Percentiles rank a stretch among this genome's conserved stretches.
These are phyloP conservation scores for Carollia perspicillata DNA, from an alignment of 2,113 vertebrate species.

Conservation along the genomic window DNA sequence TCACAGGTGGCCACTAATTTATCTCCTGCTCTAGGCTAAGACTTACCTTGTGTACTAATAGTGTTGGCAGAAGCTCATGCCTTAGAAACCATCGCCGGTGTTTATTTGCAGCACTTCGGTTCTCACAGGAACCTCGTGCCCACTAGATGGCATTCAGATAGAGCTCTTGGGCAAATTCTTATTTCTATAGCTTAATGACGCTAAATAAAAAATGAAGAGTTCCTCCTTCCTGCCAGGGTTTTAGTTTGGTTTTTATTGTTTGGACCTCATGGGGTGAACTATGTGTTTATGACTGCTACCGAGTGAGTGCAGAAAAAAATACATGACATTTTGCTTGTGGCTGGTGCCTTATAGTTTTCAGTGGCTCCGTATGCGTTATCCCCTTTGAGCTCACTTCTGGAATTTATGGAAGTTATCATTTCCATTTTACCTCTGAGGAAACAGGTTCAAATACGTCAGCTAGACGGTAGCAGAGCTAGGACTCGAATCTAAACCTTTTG, in stretches of 20 bases:
- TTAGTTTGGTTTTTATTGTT: neutral
- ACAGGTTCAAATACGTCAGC: neutral
- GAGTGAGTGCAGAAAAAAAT: neutral
- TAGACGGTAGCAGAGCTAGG: neutral
- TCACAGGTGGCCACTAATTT: neutral
- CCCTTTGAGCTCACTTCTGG: conserved; percentile 21
- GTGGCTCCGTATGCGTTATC: neutral
- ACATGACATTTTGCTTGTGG: neutral
- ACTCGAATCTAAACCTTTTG: conserved; percentile 18
- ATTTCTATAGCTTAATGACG: neutral
- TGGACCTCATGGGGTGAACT: neutral
- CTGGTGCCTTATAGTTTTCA: neutral
- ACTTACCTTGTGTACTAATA: neutral
- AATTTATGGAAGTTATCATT: conserved; percentile 25
- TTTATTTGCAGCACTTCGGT: neutral
- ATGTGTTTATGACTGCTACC: neutral
- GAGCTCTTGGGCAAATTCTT: neutral
- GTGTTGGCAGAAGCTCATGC: neutral
- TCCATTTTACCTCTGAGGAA: conserved; percentile 16
- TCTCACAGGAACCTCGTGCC: neutral
- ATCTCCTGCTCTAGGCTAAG: neutral
- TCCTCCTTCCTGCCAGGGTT: neutral
- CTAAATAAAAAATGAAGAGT: neutral
- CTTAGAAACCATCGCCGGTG: neutral
- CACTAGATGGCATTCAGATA: conserved; percentile 55